Evolutionary conservation across 1,140 invertebrate genomes (phyloP).

Genomic region (Meloidogyne floridensis): DNA sequence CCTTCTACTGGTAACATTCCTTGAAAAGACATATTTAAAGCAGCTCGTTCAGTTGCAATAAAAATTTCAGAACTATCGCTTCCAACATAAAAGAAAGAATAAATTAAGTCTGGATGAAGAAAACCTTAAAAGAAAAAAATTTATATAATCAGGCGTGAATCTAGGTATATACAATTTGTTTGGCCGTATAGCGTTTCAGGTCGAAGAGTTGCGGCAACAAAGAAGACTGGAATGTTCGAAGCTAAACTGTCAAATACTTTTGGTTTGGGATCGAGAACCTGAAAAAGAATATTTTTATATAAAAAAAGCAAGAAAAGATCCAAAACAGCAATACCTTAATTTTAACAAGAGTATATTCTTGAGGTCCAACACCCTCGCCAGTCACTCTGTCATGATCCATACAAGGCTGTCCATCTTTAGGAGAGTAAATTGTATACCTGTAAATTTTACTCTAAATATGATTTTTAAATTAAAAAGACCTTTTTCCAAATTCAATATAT

Average conservation of each 20-base stretch:
- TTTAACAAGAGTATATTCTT: conserved; percentile 97
- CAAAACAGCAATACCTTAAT: conserved; percentile 75
- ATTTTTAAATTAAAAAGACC: conserved; percentile 66
- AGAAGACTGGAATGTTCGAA: conserved; percentile 72
- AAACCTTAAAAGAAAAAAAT: conserved; percentile 76
- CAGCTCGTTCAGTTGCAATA: conserved; percentile 82
- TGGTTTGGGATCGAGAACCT: conserved; percentile 72
- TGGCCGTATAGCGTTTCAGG: conserved; percentile 99
- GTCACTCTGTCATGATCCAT: conserved; percentile 97
- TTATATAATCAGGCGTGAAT: not conserved
- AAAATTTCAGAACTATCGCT: conserved; percentile 76
- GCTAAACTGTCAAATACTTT: conserved; percentile 27
- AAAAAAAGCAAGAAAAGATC: conserved; percentile 37
- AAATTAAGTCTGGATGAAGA: conserved; percentile 87
- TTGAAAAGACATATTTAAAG: conserved; percentile 94
- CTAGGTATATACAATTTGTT: conserved; percentile 70
- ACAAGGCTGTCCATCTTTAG: conserved; percentile 93
- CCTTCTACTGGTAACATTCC: conserved; percentile 82
- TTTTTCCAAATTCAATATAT: conserved; percentile 93
- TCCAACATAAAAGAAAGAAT: conserved; percentile 59
- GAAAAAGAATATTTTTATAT: conserved; percentile 65
- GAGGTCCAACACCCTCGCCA: conserved; percentile 94
- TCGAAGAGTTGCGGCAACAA: conserved; percentile 93
- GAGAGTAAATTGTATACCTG: conserved; percentile 90
- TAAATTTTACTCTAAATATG: conserved; percentile 23